Evolutionary conservation across 2,888 invertebrate genomes (phyloP), one percentile per base, ranked within the genome.

Genomic region (Drosophila paramelanica): DNA sequence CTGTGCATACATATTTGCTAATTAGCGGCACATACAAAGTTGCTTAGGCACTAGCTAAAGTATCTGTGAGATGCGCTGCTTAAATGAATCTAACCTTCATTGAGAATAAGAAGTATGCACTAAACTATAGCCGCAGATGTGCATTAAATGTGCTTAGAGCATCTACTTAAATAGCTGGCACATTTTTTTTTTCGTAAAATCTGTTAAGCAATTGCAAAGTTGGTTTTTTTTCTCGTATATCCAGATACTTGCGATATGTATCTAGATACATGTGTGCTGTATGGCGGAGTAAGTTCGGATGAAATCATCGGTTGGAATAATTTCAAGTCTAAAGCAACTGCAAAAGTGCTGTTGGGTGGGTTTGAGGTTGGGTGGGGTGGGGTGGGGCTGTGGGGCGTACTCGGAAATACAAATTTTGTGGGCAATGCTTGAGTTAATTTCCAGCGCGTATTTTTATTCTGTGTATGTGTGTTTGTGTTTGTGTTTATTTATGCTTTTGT

Each of bases 301-400:
- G 85, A 86, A 86, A 89, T 86, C 85, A 86, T 86, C 85, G 80
- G 72, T 74, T 74, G 71, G 73, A 89, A 87, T 89, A 77, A 81
- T 74, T 85, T 81, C 79, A 73, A 73, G 88, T 87, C 84, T 69
- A 62, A 31, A 49, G 36, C 52, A 49, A 53, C 46, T 67, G 59
- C 52, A 14, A 17, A 49, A 46, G 33, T 47, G 41, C 38, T 52
- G 17, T 33, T 10, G 42, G 57, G 39, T 23, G 33, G 41, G 46
- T 52, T n/a, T 33, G 10, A 38, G 57, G 39, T 23, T 27, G 41
- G 46, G 55, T n/a, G 25, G 25, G 59, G 39, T 31, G 38, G 39
- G 47, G 55, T 43, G 42, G 51, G 46, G 27, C 10, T 31, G 38
- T 17, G 36, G 39, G 50, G 41, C 20, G 23, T 38, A 25, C 42